Conservation (phyloP, 2,797 vertebrate species). For the Phalanger gymnotis region DNA sequence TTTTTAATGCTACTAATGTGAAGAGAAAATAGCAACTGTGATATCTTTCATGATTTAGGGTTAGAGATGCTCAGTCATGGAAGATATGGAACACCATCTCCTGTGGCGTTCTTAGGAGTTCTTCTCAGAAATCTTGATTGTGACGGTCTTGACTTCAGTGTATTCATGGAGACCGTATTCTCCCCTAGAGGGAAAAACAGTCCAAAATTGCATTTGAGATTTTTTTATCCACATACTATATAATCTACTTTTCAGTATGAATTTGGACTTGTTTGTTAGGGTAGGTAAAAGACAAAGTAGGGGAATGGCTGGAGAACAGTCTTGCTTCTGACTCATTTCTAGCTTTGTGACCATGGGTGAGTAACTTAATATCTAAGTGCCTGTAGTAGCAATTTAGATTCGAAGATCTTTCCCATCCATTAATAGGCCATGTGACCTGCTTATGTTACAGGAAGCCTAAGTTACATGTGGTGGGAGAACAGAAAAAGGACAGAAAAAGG, state of each 20-base stretch:
- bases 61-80: constrained; percentile 43
- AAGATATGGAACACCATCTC: not conserved
- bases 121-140: constrained; percentile 92
- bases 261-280: constrained; percentile 41
- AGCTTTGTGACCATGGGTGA: not conserved
- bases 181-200: constrained; percentile 85
- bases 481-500: too few relatives aligned
- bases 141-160: constrained; percentile 93
- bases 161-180: constrained; percentile 92
- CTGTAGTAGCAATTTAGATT: too few relatives aligned
- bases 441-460: too few relatives aligned
- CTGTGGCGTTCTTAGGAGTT: constrained; percentile 85
- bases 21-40: constrained; percentile 45
- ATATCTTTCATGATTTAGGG: constrained; percentile 40
- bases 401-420: too few relatives aligned
- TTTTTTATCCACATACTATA: not conserved
- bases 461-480: too few relatives aligned
- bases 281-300: not conserved
- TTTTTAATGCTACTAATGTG: constrained; percentile 60
- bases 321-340: not conserved
- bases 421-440: too few relatives aligned
- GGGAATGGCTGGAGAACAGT: not conserved
- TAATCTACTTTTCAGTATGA: constrained; percentile 15
- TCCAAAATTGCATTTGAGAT: constrained; percentile 46
- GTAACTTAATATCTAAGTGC: not conserved